These are phyloP conservation scores for Propithecus deckenii DNA, from an alignment of 2,797 vertebrate genomes.

Conservation along the genomic window DNA sequence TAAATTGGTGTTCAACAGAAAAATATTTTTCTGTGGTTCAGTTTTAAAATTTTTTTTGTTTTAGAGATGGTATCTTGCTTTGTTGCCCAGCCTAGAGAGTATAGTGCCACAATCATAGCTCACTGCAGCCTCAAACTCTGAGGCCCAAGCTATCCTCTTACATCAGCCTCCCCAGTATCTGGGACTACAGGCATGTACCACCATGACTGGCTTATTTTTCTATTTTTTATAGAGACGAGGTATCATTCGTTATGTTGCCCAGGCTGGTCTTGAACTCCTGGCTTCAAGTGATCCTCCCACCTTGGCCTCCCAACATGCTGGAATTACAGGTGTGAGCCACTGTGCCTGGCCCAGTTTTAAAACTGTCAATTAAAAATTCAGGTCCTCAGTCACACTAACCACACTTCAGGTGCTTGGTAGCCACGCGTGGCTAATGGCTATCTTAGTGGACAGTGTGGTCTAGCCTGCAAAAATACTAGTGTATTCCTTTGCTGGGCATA, in stretches of 20 bases:
- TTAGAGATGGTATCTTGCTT: not conserved
- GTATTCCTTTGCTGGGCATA: not conserved
- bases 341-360: not conserved
- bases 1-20: not conserved
- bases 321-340: not conserved
- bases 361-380: not conserved
- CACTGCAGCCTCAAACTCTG: not conserved
- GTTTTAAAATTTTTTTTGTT: not conserved
- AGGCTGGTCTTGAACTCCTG: not conserved
- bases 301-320: not conserved
- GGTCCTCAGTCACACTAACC: not conserved
- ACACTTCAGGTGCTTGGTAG: not conserved
- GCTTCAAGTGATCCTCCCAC: not conserved
- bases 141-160: not conserved
- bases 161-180: not conserved
- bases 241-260: not conserved
- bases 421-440: not conserved
- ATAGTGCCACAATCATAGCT: not conserved
- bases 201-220: not conserved
- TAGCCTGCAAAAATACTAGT: not conserved
- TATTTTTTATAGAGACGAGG: not conserved
- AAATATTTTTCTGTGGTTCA: not conserved
- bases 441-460: no score
- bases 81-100: not conserved
- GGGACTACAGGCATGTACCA: not conserved